Base-by-base conservation (phyloP, 2,888 invertebrate genomes). In the Noctua comes region DNA sequence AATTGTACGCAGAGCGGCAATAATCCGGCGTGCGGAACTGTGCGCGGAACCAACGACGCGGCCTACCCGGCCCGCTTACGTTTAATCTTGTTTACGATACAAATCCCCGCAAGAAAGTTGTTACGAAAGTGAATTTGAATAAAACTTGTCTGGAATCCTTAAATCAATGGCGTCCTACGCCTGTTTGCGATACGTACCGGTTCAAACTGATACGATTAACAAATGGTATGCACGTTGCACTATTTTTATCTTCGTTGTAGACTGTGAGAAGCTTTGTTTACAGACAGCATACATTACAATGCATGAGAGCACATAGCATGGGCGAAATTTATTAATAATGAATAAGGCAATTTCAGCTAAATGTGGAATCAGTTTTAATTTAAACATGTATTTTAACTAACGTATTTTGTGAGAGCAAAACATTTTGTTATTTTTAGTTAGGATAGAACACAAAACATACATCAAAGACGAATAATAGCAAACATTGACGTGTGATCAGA, bases 51-150 rank as follows among this genome's bases (percentile, higher is more conserved):
- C 87, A 88, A 86, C 86, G 90, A 90, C 88, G 89, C 89, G 90
- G 90, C 91, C 91, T 91, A 88, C 91, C 89, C 89, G 78, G 66
- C 80, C 87, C 85, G 78, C 83, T 90, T 87, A 81, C 87, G 81
- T 83, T 85, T 93, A 94, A 94, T 94, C 93, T 94, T 93, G 91
- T 94, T 93, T 93, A 92, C 92, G 91, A 92, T 92, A 93, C 90
- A 92, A 92, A 94, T 92, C 91, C 91, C 88, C 85, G 83, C 90
- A 92, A 93, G 92, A 92, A 93, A 93, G 91, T 92, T 90, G 89
- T 92, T 91, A 88, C 88, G 86, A 90, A 91, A 92, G 90, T 88
- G 89, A 91, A 89, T 90, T 90, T 88, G 85, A 90, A 88, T 89
- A 90, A 91, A 89, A 92, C 89, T 91, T 91, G 89, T 88, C 86